phyloP scores from a whole-genome alignment of 2,113 vertebrate genomes.

The Galbula dea region DNA sequence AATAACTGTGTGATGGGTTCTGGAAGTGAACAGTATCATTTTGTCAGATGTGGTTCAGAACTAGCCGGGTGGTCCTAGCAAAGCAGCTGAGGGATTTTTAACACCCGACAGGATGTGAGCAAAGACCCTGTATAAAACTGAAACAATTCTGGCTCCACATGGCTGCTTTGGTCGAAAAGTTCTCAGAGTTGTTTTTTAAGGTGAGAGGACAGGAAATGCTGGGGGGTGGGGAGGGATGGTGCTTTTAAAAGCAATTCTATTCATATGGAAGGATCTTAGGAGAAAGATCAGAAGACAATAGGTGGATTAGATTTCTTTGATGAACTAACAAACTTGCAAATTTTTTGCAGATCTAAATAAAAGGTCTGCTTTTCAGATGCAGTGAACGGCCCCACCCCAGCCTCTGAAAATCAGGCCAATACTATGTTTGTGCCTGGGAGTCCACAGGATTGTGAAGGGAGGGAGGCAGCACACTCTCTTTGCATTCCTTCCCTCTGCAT shows the following conservation, averaged over 20 bases:
- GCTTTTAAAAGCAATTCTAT: slow-evolving; percentile 29
- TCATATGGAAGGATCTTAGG: slow-evolving; percentile 20
- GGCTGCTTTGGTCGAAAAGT: slow-evolving; percentile 64
- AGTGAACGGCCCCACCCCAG: neutral
- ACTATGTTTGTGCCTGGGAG: neutral
- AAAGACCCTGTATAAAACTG: slow-evolving; percentile 67
- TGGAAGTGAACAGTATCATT: slow-evolving; percentile 85
- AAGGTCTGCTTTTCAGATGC: slow-evolving; percentile 12
- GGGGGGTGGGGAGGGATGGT: neutral
- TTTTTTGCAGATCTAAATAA: neutral
- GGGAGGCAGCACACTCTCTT: neutral
- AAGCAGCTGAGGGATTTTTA: slow-evolving; percentile 76
- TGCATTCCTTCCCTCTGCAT: neutral
- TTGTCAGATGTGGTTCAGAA: slow-evolving; percentile 83
- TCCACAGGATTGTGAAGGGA: neutral
- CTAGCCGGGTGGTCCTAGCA: slow-evolving; percentile 88
- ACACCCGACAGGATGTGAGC: slow-evolving; percentile 76
- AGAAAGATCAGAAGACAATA: slow-evolving; percentile 34
- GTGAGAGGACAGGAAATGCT: slow-evolving; percentile 74
- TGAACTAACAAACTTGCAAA: neutral
- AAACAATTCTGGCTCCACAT: slow-evolving; percentile 64
- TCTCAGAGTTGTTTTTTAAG: slow-evolving; percentile 69
- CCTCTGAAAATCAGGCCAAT: neutral
- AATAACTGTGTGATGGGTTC: slow-evolving; percentile 91
- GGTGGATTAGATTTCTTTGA: slow-evolving; percentile 7